Evolutionary conservation across 2,888 invertebrate species (phyloP).

Genomic region (Troides aeacus): DNA sequence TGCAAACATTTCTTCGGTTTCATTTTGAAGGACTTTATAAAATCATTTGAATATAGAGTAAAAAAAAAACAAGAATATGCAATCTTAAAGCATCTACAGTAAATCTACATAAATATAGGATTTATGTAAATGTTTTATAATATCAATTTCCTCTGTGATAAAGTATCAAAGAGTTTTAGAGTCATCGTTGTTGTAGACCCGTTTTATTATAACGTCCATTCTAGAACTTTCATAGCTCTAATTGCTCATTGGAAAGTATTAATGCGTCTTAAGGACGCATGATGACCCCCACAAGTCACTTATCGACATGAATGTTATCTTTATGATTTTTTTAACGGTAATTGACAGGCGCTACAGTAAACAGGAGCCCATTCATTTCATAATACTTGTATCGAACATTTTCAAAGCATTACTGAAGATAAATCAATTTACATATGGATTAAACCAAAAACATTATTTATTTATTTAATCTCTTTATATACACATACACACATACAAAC

Average conservation of each 20-base stretch:
- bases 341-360: slow-evolving; percentile 24
- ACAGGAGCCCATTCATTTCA: slow-evolving; percentile 26
- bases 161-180: neutral
- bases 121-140: too few relatives aligned
- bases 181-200: neutral
- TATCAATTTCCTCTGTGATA: too few relatives aligned
- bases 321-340: slow-evolving; percentile 28
- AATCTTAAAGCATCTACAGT: too few relatives aligned
- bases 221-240: slow-evolving; percentile 8
- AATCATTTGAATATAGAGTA: too few relatives aligned
- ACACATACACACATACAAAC: too few relatives aligned
- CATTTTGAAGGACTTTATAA: too few relatives aligned
- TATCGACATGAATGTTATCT: slow-evolving; percentile 19
- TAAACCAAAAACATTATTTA: neutral
- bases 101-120: too few relatives aligned
- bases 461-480: too few relatives aligned
- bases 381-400: slow-evolving; percentile 6
- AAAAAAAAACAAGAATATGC: too few relatives aligned
- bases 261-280: slow-evolving; percentile 30
- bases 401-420: slow-evolving; percentile 15
- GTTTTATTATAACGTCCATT: neutral
- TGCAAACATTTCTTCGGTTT: too few relatives aligned
- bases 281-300: slow-evolving; percentile 35
- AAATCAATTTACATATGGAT: slow-evolving; percentile 4
- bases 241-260: slow-evolving; percentile 22